A percentile compares a stretch with the other conserved stretches of the same genome.
phyloP scores from a whole-genome alignment of 2,113 vertebrate species.

The Balaeniceps rex region DNA sequence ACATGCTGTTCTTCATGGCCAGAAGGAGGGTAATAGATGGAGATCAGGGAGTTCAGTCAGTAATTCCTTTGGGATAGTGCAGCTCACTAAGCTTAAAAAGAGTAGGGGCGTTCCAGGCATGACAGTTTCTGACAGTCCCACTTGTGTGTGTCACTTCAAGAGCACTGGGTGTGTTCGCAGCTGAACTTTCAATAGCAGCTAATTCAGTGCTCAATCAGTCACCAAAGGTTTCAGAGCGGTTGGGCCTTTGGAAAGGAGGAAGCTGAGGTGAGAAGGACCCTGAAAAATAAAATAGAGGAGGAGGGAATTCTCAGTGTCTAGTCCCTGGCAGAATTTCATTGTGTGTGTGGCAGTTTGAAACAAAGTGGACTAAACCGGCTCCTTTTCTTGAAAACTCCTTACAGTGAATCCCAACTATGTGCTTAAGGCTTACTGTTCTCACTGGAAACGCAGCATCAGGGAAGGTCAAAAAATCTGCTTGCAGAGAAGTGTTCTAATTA shows the following conservation, averaged over 20 bases:
- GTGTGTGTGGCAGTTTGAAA: background rate
- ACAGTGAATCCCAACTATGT: background rate
- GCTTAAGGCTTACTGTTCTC: background rate
- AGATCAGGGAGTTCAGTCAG: background rate
- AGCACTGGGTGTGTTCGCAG: background rate
- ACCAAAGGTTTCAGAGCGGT: background rate
- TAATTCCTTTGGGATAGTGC: background rate
- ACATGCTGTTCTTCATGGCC: background rate
- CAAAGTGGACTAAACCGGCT: background rate
- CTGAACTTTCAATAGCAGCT: background rate
- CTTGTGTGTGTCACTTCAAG: background rate
- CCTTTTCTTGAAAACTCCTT: background rate
- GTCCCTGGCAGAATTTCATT: background rate
- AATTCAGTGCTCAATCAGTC: background rate
- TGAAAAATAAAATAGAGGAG: background rate
- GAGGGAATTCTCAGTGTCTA: background rate
- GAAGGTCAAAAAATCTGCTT: background rate
- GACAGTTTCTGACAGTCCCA: background rate
- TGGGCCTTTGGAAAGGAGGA: background rate
- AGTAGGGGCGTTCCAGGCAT: background rate
- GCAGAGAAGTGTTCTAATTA: background rate
- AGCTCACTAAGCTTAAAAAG: background rate
- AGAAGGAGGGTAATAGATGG: background rate
- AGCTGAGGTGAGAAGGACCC: background rate
- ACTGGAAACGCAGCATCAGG: background rate